Percentiles rank a stretch among this genome's conserved stretches.
These are phyloP conservation scores for Catharus fuscescens DNA, from an alignment of 2,113 vertebrate genomes.

Conservation along the genomic window DNA sequence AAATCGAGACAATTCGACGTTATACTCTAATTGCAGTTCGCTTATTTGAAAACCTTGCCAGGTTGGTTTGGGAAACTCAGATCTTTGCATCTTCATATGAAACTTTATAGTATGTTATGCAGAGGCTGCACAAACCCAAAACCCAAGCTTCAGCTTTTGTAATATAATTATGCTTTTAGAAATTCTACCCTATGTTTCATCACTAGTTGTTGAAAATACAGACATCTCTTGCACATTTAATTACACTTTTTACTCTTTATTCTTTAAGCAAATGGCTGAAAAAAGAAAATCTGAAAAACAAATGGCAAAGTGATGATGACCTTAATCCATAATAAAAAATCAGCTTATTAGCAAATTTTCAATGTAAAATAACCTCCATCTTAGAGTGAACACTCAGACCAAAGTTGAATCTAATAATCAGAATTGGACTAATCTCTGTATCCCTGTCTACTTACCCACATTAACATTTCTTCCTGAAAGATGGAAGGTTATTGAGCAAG, in stretches of 20 bases:
- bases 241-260: not conserved
- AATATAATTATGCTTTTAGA: not conserved
- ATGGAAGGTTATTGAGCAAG: not conserved
- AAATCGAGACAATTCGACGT: not conserved
- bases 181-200: not conserved
- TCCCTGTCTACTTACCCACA: not conserved
- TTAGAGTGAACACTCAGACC: not conserved
- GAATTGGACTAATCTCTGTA: not conserved
- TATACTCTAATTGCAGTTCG: fast-evolving
- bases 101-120: not conserved
- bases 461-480: not conserved
- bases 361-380: not conserved
- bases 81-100: not conserved
- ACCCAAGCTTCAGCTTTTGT: not conserved
- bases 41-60: not conserved
- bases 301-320: not conserved
- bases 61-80: not conserved
- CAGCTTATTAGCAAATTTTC: not conserved
- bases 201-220: not conserved
- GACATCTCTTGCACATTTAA: not conserved
- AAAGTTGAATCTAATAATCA: not conserved
- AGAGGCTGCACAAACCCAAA: not conserved
- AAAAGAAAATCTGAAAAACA: not conserved
- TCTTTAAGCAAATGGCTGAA: not conserved
- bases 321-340: not conserved